Evolutionary conservation across 1,140 invertebrate genomes (phyloP), one percentile per base, ranked within the genome.

Genomic region (Papilio polyxenes): DNA sequence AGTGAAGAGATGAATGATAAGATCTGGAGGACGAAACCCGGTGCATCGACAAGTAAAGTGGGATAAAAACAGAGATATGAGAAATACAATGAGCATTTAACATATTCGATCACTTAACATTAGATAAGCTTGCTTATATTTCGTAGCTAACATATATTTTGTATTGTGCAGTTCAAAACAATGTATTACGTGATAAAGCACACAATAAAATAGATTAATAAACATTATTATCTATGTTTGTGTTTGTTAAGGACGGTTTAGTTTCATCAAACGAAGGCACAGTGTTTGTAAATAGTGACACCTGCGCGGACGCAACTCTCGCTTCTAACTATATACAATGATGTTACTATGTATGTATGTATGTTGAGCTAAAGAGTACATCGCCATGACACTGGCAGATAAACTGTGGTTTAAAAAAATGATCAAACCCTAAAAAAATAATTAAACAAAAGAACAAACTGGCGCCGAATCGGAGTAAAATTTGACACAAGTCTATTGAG

Each of bases 221-320:
- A 72, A 37, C 65, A 72, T 37, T 72, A 72, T 72, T 72, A 40
- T 72, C 65, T 37, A 5, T 72, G 31, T 72, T 72, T 72, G 65
- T 72, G 65, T 72, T 65, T 65, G 31, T 65, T 31, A 65, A 65
- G 62, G 62, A 65, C 31, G 65, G 65, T 72, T 72, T 72, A 72
- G 65, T 72, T 72, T 72, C 20, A 31, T 65, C 65, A 72, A 72
- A 72, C 65, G 65, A 72, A 72, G 65, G 65, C 65, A 72, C n/a
- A 31, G 65, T 72, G 65, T 72, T 72, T 72, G 65, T 72, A 72
- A 72, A 72, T 17, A 72, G 9, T 2, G 13, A 37, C 65, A 72
- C 31, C 65, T 72, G 65, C 65, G 65, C 65, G 11, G 65, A 31
- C 65, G 65, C 65, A 72, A 72, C 59, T 23, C 31, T 72, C 13